Evolutionary conservation across 1,140 invertebrate species (phyloP), one percentile per base, ranked within the genome.

Genomic region (Drosophila sproati): DNA sequence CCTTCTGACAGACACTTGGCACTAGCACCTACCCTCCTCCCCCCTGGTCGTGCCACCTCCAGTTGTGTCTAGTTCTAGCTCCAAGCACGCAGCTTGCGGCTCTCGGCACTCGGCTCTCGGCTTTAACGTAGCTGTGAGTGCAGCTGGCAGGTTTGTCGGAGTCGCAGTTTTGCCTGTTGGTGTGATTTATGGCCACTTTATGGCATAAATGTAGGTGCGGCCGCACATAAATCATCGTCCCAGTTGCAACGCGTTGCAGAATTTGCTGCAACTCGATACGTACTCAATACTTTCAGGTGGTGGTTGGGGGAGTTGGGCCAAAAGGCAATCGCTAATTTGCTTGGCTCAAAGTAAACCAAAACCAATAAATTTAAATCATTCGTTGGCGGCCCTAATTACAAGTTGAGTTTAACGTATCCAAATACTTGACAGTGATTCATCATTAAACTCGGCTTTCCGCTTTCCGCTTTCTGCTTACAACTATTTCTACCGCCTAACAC

Each of bases 121-220:
- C 39, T 8, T 41, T 10, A 43, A 43, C 39, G 39, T 8, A 72
- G 51, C 69, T 72, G 52, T 28, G 32, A 50, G 43, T 67, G 45
- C 69, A 72, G 69, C 69, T 72, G 69, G 28, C 55, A 52, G 56
- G 28, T 63, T 34, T 60, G 37, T 20, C 55, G 56, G 79, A 74
- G 67, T 80, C 74, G 78, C 78, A 78, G 82, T 77, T 87, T 88
- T 88, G 80, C 77, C 80, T 88, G 70, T 80, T 80, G 85, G 83
- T 88, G 83, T 89, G 83, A 88, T 88, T 88, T 88, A 88, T 88
- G 80, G 83, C 80, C 73, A 80, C 73, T 82, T 79, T 81, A 68
- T 88, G 83, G 83, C 83, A 88, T 83, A 88, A 88, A 88, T 89
- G 83, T 88, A 88, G 83, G 83, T 89, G 83, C 83, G 80, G 80